Percentiles rank a stretch among this genome's conserved stretches.
Evolutionary conservation across 2,888 invertebrate genomes (phyloP).

Genomic region (Anthrax anthrax): DNA sequence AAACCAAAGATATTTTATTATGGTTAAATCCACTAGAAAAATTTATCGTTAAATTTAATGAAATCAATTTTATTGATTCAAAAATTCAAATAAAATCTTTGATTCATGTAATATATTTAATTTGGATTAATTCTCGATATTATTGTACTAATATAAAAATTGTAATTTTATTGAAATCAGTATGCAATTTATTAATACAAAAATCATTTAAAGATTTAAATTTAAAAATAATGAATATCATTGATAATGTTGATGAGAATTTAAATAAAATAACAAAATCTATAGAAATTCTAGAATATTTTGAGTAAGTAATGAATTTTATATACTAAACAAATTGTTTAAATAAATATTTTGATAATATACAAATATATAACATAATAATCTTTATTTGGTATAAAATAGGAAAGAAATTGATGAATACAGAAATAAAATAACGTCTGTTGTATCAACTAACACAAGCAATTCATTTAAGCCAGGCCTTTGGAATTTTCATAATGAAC

Average conservation of each 20-base stretch:
- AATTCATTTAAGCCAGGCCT: slow-evolving; percentile 35
- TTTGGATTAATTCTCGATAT: slow-evolving; percentile 75
- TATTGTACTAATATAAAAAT: slow-evolving; percentile 52
- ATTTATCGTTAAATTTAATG: slow-evolving; percentile 42
- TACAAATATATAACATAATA: background rate
- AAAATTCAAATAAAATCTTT: slow-evolving; percentile 48
- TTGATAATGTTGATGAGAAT: slow-evolving; percentile 52
- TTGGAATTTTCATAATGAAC: slow-evolving; percentile 62
- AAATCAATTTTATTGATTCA: slow-evolving; percentile 52
- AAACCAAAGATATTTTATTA: slow-evolving; percentile 71
- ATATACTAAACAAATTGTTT: too few species aligned
- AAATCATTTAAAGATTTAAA: slow-evolving; percentile 58
- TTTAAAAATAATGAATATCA: background rate
- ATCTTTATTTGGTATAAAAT: too few species aligned
- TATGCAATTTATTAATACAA: slow-evolving; percentile 68
- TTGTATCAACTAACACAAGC: slow-evolving; percentile 36
- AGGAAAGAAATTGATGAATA: slow-evolving; percentile 2
- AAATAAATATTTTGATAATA: background rate
- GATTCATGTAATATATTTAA: slow-evolving; percentile 69
- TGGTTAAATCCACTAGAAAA: slow-evolving; percentile 60
- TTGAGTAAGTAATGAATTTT: slow-evolving; percentile 44
- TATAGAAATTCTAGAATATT: slow-evolving; percentile 40
- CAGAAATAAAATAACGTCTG: slow-evolving; percentile 36
- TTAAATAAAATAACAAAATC: slow-evolving; percentile 44
- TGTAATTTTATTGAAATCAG: slow-evolving; percentile 60